These are phyloP conservation scores for Pollenia labialis DNA, from an alignment of 2,888 invertebrate species.

Conservation along the genomic window DNA sequence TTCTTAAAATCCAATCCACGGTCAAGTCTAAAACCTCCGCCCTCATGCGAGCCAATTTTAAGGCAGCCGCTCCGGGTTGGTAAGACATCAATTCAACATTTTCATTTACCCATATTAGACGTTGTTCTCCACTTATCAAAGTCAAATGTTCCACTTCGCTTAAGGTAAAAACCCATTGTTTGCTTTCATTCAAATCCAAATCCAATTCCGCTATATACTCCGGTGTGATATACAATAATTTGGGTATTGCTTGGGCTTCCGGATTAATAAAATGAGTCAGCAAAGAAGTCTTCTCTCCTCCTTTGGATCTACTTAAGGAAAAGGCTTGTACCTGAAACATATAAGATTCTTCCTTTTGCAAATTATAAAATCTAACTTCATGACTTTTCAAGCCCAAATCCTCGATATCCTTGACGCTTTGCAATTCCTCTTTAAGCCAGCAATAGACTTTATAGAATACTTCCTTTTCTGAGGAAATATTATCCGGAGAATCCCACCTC, in stretches of 20 bases:
- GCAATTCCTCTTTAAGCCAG: constrained; percentile 85
- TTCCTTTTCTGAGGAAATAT: constrained; percentile 89
- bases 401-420: constrained; percentile 81
- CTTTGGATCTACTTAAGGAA: constrained; percentile 88
- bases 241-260: constrained; percentile 91
- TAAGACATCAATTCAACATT: constrained; percentile 82
- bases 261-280: constrained; percentile 88
- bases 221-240: constrained; percentile 89
- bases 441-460: constrained; percentile 87
- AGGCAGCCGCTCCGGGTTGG: constrained; percentile 79
- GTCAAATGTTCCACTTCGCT: constrained; percentile 88
- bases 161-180: constrained; percentile 87
- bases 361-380: constrained; percentile 85
- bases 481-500: constrained; percentile 92
- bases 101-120: constrained; percentile 92
- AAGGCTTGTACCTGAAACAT: constrained; percentile 91
- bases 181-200: constrained; percentile 88
- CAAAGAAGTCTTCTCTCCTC: constrained; percentile 87
- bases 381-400: constrained; percentile 77
- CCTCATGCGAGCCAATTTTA: constrained; percentile 86
- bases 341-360: constrained; percentile 87
- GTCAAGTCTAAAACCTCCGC: constrained; percentile 88
- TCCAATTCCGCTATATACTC: constrained; percentile 91
- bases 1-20: constrained; percentile 94
- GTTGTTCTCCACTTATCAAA: constrained; percentile 87